Conservation (phyloP, 2,888 invertebrate species). For the Cephalotes varians region DNA sequence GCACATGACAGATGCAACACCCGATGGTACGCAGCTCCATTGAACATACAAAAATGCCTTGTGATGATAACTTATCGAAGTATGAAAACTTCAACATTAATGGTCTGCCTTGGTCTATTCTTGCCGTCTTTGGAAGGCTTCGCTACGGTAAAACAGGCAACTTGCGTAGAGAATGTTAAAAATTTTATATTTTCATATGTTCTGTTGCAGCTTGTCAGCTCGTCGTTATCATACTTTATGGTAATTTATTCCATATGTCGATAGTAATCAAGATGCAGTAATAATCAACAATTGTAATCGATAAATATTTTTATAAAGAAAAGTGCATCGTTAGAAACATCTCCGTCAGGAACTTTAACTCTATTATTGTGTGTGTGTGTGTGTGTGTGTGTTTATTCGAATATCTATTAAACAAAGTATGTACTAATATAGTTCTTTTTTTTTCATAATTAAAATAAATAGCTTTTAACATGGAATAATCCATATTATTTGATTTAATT, state of each 20-base stretch:
- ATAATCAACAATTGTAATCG: background rate
- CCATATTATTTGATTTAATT: background rate
- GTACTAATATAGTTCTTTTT: background rate
- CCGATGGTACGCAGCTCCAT: constrained; percentile 42
- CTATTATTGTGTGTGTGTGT: too few species aligned
- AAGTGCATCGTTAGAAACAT: background rate
- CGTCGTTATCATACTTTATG: constrained; percentile 35
- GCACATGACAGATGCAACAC: constrained; percentile 9
- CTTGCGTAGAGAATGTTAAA: background rate
- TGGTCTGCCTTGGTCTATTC: background rate
- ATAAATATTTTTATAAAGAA: background rate
- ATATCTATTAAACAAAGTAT: background rate
- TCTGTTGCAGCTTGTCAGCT: background rate
- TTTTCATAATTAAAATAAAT: constrained; percentile 1
- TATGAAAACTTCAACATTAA: constrained; percentile 20
- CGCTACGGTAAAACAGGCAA: constrained; percentile 28
- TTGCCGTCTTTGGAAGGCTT: constrained; percentile 33
- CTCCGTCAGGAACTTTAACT: background rate
- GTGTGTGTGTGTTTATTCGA: background rate
- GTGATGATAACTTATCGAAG: constrained; percentile 26
- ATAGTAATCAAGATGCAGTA: background rate
- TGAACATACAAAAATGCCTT: constrained; percentile 24
- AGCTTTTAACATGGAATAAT: background rate
- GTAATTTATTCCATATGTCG: constrained; percentile 20
- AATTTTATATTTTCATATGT: constrained; percentile 24